Evolutionary conservation across 2,113 vertebrate species (phyloP).

Genomic region (pig (Sus scrofa)): DNA sequence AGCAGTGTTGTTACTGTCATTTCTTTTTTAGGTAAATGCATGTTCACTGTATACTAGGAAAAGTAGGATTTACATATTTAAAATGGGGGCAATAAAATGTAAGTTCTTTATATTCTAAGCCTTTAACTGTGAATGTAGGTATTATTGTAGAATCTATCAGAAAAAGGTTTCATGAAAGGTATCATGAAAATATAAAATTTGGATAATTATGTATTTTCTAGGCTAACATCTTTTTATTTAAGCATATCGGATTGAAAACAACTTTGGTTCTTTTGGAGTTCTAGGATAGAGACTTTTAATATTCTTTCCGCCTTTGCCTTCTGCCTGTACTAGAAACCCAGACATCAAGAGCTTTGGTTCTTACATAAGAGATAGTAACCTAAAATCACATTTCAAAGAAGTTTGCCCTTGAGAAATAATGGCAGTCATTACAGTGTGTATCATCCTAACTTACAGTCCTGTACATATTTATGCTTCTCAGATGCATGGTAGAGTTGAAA

Average conservation of each 20-base stretch:
- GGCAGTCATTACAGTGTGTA: neutral
- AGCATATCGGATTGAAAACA: neutral
- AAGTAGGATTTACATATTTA: slow-evolving; percentile 31
- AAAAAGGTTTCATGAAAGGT: neutral
- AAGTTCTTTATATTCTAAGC: slow-evolving; percentile 22
- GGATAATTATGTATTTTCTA: neutral
- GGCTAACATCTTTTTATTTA: slow-evolving; percentile 30
- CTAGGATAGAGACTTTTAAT: neutral
- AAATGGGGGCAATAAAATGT: slow-evolving; percentile 7
- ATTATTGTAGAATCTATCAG: neutral
- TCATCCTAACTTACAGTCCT: neutral
- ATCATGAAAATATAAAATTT: no score
- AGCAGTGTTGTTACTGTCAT: neutral
- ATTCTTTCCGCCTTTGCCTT: neutral
- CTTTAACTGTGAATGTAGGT: neutral
- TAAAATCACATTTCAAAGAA: slow-evolving; percentile 24
- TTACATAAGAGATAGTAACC: neutral
- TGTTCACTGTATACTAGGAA: neutral
- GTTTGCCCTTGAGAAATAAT: neutral
- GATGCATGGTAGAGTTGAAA: neutral
- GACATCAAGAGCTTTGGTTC: neutral
- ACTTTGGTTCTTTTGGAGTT: slow-evolving; percentile 8
- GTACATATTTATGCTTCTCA: neutral
- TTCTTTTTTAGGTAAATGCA: neutral
- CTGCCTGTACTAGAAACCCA: neutral